Conservation (phyloP, 2,797 vertebrate genomes). For the Diceros bicornis region DNA sequence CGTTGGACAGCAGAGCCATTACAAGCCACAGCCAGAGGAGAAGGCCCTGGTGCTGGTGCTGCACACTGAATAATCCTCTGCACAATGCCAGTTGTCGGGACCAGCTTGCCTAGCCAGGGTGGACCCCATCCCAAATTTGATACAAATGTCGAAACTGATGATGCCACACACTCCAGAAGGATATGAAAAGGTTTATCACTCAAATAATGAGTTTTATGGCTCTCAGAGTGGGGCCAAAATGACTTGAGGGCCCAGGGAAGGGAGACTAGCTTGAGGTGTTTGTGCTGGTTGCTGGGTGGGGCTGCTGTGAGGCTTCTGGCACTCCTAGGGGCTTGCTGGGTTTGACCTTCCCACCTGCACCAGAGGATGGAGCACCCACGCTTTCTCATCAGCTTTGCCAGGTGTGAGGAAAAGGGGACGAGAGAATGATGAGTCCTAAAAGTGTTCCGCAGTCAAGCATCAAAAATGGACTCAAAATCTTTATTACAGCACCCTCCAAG, state of each 20-base stretch:
- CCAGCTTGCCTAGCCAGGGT: background rate
- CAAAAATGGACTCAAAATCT: background rate
- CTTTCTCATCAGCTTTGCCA: background rate
- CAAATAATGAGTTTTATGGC: background rate
- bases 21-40: background rate
- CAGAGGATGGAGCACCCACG: background rate
- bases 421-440: background rate
- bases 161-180: background rate
- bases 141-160: background rate
- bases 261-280: background rate
- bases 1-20: background rate
- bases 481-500: background rate
- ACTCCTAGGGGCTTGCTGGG: background rate
- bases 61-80: background rate
- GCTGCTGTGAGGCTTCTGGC: background rate
- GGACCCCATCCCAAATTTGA: background rate
- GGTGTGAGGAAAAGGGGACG: background rate
- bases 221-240: background rate
- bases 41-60: background rate
- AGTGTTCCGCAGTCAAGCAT: background rate
- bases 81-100: background rate
- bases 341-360: background rate
- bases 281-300: background rate
- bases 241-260: background rate
- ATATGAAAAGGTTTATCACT: background rate